These are phyloP conservation scores for Drosophila prosaltans DNA, from an alignment of 1,140 invertebrate species.

Conservation along the genomic window DNA sequence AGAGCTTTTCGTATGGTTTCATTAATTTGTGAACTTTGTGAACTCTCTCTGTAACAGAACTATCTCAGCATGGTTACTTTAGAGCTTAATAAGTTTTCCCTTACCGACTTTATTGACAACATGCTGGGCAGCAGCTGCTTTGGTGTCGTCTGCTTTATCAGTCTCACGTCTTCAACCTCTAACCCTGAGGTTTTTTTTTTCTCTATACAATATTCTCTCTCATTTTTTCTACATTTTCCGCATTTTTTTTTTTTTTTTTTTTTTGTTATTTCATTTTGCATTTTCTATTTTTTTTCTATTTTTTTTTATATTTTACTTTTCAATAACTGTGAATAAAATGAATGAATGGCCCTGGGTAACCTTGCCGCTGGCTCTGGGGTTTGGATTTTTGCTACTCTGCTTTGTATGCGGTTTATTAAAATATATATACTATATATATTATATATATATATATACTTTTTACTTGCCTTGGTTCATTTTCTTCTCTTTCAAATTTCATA, in stretches of 20 bases:
- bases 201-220: conserved; percentile 5
- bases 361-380: conserved; percentile 14
- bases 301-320: conserved; percentile 4
- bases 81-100: not conserved
- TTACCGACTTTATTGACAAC: not conserved
- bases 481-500: conserved; percentile 2
- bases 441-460: not conserved
- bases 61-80: not conserved
- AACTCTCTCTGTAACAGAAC: too few relatives aligned
- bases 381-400: conserved; percentile 18
- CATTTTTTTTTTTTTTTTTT: not conserved
- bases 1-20: not conserved
- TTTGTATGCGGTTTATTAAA: conserved; percentile 21
- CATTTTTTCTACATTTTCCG: conserved; percentile 8
- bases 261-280: conserved; percentile 13
- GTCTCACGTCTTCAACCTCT: not conserved
- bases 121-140: not conserved
- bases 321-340: conserved; percentile 25
- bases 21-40: not conserved
- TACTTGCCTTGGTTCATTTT: conserved; percentile 5
- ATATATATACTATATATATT: conserved; percentile 5
- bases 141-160: conserved; percentile 1
- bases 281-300: conserved; percentile 3
- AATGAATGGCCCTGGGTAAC: conserved; percentile 21
- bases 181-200: not conserved